A percentile compares a stretch with the other conserved stretches of the same genome.
Conservation (phyloP, 2,888 invertebrate genomes). For the Lacanobia wlatinum region DNA sequence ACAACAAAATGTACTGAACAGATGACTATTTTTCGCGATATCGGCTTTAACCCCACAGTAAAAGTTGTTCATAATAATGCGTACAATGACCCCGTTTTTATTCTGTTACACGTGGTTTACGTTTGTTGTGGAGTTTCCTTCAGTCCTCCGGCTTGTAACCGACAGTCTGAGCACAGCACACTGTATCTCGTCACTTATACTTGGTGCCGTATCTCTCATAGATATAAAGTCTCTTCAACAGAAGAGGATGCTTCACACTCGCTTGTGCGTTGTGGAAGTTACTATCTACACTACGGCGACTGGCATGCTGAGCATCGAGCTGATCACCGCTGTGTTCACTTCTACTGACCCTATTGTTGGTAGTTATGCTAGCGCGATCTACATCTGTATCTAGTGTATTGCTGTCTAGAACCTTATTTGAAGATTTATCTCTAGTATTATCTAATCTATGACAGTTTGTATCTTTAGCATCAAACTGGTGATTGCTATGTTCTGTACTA, state of each 20-base stretch:
- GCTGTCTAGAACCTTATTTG: background rate
- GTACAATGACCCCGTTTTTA: too few species aligned
- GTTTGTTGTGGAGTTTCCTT: too few species aligned
- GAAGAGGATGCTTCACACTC: background rate
- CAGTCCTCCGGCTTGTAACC: too few species aligned
- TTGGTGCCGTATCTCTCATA: constrained; percentile 35
- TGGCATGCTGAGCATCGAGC: background rate
- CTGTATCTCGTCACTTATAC: constrained; percentile 11
- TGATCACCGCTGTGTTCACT: background rate
- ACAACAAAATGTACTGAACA: too few species aligned
- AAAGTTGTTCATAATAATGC: too few species aligned
- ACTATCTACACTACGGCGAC: background rate
- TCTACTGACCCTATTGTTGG: background rate
- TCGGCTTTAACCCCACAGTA: too few species aligned
- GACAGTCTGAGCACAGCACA: too few species aligned
- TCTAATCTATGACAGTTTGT: background rate
- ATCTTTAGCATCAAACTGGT: background rate
- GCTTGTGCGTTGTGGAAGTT: background rate
- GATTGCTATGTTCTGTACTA: background rate
- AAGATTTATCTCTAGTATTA: background rate
- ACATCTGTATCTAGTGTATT: background rate
- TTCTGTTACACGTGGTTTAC: too few species aligned
- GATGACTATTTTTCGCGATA: too few species aligned
- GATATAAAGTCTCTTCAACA: constrained; percentile 27
- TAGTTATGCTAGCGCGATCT: background rate